Conservation (phyloP, 2,113 vertebrate species). For the Cercocebus atys region DNA sequence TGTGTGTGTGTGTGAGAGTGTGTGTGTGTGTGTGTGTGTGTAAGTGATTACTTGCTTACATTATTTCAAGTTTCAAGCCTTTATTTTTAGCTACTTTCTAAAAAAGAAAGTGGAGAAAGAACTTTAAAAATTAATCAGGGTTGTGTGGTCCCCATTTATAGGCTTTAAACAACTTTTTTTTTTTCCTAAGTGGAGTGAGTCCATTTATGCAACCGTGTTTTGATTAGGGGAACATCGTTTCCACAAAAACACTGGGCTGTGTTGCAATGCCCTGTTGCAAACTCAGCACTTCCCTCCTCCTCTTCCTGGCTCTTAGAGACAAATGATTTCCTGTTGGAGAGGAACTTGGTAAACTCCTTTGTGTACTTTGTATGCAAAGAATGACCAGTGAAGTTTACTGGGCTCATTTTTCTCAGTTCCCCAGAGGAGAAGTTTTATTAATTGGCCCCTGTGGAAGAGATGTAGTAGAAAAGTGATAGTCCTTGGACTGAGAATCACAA, state of each 20-base stretch:
- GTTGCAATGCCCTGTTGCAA: conserved; percentile 10
- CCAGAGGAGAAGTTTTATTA: conserved; percentile 26
- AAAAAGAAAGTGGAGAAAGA: conserved; percentile 64
- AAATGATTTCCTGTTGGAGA: conserved; percentile 68
- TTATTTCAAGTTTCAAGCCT: conserved; percentile 70
- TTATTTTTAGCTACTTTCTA: conserved; percentile 72
- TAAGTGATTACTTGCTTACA: conserved; percentile 41
- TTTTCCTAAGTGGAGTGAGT: conserved; percentile 31
- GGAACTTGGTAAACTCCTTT: conserved; percentile 41
- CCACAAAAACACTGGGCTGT: conserved; percentile 38
- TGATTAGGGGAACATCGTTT: conserved; percentile 21
- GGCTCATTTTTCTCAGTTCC: conserved; percentile 34
- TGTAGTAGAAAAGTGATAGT: conserved; percentile 16
- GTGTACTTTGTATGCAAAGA: conserved; percentile 41
- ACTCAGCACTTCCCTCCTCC: conserved; percentile 19
- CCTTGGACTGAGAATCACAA: not conserved
- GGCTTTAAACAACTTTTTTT: conserved; percentile 19
- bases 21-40: not conserved
- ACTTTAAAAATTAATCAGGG: conserved; percentile 49
- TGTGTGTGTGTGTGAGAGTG: not conserved
- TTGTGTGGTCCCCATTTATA: conserved; percentile 49
- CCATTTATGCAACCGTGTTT: conserved; percentile 50
- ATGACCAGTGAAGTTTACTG: not conserved
- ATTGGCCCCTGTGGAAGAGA: not conserved
- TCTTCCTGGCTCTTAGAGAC: conserved; percentile 44